Conservation (phyloP, 2,797 vertebrate genomes). For the Rallus crepitans region DNA sequence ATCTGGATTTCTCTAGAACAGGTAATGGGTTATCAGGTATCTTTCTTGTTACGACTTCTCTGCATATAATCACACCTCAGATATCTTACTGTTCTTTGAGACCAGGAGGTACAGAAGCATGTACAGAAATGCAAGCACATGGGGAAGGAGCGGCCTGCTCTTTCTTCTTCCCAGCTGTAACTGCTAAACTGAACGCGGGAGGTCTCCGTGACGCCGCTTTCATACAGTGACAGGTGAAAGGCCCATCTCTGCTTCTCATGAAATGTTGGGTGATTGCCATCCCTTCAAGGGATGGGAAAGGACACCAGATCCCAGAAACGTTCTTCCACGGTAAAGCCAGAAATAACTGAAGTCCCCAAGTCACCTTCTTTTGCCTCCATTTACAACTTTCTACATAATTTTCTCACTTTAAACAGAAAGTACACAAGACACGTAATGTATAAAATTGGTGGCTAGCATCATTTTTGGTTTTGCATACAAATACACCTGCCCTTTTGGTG, state of each 20-base stretch:
- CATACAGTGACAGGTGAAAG: neutral
- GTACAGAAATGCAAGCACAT: neutral
- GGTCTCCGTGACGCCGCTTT: neutral
- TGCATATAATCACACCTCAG: neutral
- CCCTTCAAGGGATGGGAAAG: neutral
- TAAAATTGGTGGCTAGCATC: rapidly evolving
- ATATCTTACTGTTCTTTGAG: neutral
- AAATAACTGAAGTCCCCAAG: neutral
- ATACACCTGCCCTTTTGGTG: neutral
- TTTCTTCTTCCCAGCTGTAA: neutral
- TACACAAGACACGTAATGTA: rapidly evolving
- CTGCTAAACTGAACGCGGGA: neutral
- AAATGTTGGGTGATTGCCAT: neutral
- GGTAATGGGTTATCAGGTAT: neutral
- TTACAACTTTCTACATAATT: neutral
- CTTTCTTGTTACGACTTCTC: neutral
- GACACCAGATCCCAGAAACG: neutral
- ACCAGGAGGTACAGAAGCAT: neutral
- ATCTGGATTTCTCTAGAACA: neutral
- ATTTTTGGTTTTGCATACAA: neutral
- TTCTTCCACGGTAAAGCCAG: neutral
- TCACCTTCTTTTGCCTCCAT: neutral
- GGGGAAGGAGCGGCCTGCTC: rapidly evolving
- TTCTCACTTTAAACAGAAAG: neutral
- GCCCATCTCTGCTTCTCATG: neutral